phyloP scores from a whole-genome alignment of 2,888 invertebrate genomes.

The Epicampocera succincta region DNA sequence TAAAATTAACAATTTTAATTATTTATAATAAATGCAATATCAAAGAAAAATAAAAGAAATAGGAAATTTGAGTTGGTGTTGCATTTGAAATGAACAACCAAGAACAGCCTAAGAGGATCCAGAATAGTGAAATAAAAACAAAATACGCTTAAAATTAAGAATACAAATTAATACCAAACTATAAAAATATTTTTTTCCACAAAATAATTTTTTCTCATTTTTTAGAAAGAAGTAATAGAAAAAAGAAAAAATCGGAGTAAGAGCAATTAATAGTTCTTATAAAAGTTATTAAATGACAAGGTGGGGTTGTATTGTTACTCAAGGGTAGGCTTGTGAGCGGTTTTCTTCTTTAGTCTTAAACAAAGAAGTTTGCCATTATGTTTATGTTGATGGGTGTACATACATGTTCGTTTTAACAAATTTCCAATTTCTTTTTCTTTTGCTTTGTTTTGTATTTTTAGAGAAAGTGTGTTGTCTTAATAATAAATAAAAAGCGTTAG shows the following conservation, averaged over 20 bases:
- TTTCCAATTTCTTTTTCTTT: conserved; percentile 76
- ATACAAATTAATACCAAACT: background rate
- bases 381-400: conserved; percentile 57
- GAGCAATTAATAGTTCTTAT: no score
- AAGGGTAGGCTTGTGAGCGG: conserved; percentile 81
- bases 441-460: conserved; percentile 62
- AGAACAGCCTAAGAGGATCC: conserved; percentile 53
- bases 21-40: conserved; percentile 15
- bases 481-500: conserved; percentile 65
- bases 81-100: conserved; percentile 42
- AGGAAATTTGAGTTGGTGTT: conserved; percentile 62
- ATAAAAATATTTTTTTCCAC: background rate
- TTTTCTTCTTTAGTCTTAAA: conserved; percentile 74
- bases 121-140: conserved; percentile 14
- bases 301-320: conserved; percentile 78
- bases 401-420: conserved; percentile 69
- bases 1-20: conserved; percentile 65
- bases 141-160: conserved; percentile 34
- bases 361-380: conserved; percentile 64
- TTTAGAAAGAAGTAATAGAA: conserved; percentile 8
- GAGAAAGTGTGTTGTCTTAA: conserved; percentile 64
- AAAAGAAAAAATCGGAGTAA: no score
- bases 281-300: conserved; percentile 67
- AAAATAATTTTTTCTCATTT: background rate
- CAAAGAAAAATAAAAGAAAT: conserved; percentile 60